These are phyloP conservation scores for Epistrophella euchroma DNA, from an alignment of 2,888 invertebrate species.

Conservation along the genomic window DNA sequence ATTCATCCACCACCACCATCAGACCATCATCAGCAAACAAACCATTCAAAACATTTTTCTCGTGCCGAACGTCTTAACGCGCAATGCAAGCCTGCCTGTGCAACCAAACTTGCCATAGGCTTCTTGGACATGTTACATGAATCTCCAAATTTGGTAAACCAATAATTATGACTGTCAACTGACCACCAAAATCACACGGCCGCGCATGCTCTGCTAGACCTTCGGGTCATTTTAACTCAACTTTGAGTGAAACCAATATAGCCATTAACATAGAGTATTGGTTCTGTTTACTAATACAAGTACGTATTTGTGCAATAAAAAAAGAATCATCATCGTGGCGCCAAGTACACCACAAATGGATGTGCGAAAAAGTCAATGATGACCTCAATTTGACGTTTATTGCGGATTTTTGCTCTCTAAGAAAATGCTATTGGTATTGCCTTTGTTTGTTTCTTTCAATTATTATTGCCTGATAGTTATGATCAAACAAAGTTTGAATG, in stretches of 20 bases:
- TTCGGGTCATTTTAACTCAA: constrained; percentile 53
- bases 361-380: constrained; percentile 67
- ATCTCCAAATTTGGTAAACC: constrained; percentile 73
- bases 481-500: not conserved
- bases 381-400: constrained; percentile 56
- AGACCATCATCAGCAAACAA: not conserved
- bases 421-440: constrained; percentile 1
- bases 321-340: constrained; percentile 50
- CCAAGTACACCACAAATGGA: constrained; percentile 60
- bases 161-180: constrained; percentile 76
- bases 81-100: not conserved
- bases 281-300: constrained; percentile 3
- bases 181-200: constrained; percentile 69
- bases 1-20: constrained; percentile 48
- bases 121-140: constrained; percentile 72
- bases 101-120: constrained; percentile 40
- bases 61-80: constrained; percentile 17
- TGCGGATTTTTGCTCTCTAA: constrained; percentile 38
- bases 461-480: not conserved
- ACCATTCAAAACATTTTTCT: constrained; percentile 21
- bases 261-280: constrained; percentile 30
- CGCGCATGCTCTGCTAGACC: constrained; percentile 45
- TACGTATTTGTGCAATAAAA: not conserved
- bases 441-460: not conserved
- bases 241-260: constrained; percentile 22